Base-by-base conservation (phyloP, 1,140 invertebrate species). In the Adoxophyes honmai region DNA sequence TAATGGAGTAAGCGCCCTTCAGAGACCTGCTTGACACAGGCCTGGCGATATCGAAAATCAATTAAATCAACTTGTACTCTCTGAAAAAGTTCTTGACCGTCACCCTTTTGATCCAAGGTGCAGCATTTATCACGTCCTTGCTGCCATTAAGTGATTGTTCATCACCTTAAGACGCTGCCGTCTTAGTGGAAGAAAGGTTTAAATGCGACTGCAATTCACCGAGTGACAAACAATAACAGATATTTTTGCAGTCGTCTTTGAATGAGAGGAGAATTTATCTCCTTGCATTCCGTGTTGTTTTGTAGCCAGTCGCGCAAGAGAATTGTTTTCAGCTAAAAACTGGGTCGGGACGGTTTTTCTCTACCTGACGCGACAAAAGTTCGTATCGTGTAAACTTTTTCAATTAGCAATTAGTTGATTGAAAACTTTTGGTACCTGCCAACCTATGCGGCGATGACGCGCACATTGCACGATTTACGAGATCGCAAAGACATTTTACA, bases 331-430 rank as follows among this genome's bases (percentile, higher is more conserved):
- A 52, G 60, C 56, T 57, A 57, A 55, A 70, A 68, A 73, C 56
- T 70, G 66, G 70, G 73, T 68, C 57, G 58, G 35, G 66, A 60
- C 65, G 58, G 21, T 71, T 78, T 75, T 70, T 62, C 61, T 60
- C 60, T 57, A 68, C 58, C 63, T 68, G 62, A 59, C 53, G 38
- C 63, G 58, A 54, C 48, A 65, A 64, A 75, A 64, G 59, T 71
- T 61, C 35, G 62, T 44, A 57, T 55, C 44, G 52, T 42, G 35
- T 57, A 69, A 83, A 84, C 67, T 83, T 78, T 80, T 74, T 66
- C 70, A 81, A 84, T 84, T 76, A 82, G 62, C 73, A 76, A 85
- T 81, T 79, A 76, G 71, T 83, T 81, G 76, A 83, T 85, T 78
- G 71, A 79, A 79, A 79, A 82, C 67, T 59, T 52, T 44, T 34